phyloP scores from a whole-genome alignment of 2,888 invertebrate genomes.

The Stenurella melanura region DNA sequence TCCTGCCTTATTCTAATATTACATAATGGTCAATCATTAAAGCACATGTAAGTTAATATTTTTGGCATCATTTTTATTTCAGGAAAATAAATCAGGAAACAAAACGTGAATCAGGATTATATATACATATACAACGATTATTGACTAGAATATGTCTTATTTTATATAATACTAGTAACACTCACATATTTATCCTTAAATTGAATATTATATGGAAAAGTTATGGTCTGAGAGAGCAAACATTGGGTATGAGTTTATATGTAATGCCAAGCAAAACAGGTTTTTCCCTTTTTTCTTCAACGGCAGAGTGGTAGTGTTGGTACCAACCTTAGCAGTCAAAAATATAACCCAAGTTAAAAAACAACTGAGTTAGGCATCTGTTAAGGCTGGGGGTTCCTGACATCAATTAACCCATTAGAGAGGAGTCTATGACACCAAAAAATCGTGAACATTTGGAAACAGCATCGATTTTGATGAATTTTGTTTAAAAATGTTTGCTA shows the following conservation, averaged over 20 bases:
- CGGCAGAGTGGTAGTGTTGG: background rate
- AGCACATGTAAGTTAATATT: background rate
- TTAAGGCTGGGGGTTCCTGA: too few species aligned
- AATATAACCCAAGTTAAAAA: too few species aligned
- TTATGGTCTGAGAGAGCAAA: slow-evolving; percentile 11
- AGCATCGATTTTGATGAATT: too few species aligned
- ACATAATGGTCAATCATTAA: background rate
- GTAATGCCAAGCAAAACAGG: background rate
- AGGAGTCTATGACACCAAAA: too few species aligned
- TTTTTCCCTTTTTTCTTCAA: background rate
- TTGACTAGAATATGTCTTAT: slow-evolving; percentile 33
- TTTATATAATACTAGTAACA: slow-evolving; percentile 24
- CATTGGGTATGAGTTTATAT: background rate
- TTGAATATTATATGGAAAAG: background rate
- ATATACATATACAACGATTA: background rate
- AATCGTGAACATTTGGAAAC: too few species aligned
- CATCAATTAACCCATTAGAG: too few species aligned
- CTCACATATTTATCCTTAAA: background rate
- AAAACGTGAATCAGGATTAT: background rate
- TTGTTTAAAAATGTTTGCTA: too few species aligned
- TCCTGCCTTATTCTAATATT: background rate
- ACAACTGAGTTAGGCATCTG: too few species aligned
- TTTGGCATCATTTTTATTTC: background rate
- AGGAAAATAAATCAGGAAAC: slow-evolving; percentile 12
- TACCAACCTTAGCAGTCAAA: too few species aligned